Base-by-base conservation (phyloP, 1,140 invertebrate genomes). In the Tetramorium simillimum region DNA sequence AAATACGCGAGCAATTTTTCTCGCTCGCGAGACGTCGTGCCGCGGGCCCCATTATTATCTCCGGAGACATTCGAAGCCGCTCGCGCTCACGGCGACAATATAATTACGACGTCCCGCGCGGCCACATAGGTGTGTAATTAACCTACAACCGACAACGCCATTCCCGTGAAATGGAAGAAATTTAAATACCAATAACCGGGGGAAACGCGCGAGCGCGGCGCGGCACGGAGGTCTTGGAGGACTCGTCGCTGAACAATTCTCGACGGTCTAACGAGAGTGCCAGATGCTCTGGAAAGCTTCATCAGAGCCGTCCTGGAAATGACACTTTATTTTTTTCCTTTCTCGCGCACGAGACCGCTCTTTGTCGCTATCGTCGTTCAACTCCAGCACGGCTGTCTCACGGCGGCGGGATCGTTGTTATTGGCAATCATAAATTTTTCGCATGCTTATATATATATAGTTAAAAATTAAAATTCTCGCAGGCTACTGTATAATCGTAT, bases 101-200 rank as follows among this genome's bases (percentile, higher is more conserved):
- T 90, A 89, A 90, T 90, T 90, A 89, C 78, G 62, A 78, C 60
- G 77, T 84, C 77, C 58, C n/a, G 33, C 69, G 24, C 24, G 24
- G 28, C 14, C 24, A 28, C 24, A 58, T 56, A 75, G 69, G 49
- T 81, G 80, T 88, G 86, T 87, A 90, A 90, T 90, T 90, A 90
- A 90, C 89, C 80, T 80, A 90, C 88, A 88, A 85, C 60, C 75
- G 89, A 88, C 86, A 82, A 73, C 51, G 58, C 53, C 67, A 49
- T 82, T 78, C 63, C 24, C 60, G 85, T 37, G 73, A 89, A 90
- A 90, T 91, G 87, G 84, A 90, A 91, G 90, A 91, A 91, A 91
- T 91, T 90, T 91, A 90, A 91, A 91, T 90, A 90, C 81, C 87
- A 91, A 91, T 91, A 91, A 86, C 89, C 81, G 43, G 21, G 24